Evolutionary conservation across 2,888 invertebrate species (phyloP).

Genomic region (Drosophila hamatofila): DNA sequence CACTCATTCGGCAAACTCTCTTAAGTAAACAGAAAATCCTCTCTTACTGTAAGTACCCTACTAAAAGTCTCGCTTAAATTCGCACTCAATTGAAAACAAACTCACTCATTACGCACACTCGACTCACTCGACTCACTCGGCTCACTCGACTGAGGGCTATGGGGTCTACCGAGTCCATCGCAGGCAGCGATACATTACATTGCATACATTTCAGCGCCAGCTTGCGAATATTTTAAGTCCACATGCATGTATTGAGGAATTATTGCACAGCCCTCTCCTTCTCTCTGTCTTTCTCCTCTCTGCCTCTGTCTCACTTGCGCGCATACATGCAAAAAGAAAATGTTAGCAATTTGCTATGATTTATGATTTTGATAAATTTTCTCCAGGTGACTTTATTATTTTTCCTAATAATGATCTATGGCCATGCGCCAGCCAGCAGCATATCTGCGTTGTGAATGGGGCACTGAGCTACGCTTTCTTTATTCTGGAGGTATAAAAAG

Average conservation of each 20-base stretch:
- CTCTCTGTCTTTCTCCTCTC: not conserved
- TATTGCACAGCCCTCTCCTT: slow-evolving; percentile 37
- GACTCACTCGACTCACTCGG: not conserved
- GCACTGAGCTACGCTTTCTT: slow-evolving; percentile 10
- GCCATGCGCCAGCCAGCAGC: slow-evolving; percentile 17
- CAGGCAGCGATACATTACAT: slow-evolving; percentile 9
- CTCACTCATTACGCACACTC: slow-evolving; percentile 1
- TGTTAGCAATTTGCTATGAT: slow-evolving; percentile 69
- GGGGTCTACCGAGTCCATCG: not conserved
- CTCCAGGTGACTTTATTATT: slow-evolving; percentile 75
- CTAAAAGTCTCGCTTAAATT: not conserved
- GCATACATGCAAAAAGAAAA: slow-evolving; percentile 43
- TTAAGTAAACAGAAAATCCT: not conserved
- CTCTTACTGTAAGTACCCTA: not conserved
- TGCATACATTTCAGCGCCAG: slow-evolving; percentile 48
- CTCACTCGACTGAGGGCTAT: not conserved
- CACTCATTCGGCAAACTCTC: not conserved
- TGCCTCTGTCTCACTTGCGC: not conserved
- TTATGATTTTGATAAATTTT: slow-evolving; percentile 77
- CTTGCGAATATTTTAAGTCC: slow-evolving; percentile 52
- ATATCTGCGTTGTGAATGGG: slow-evolving; percentile 13
- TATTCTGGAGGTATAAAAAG: slow-evolving; percentile 2
- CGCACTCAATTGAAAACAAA: not conserved
- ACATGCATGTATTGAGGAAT: slow-evolving; percentile 57
- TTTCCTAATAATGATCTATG: slow-evolving; percentile 74